Base-by-base conservation (phyloP, 2,797 vertebrate species). In the Eupleurogrammus muticus region DNA sequence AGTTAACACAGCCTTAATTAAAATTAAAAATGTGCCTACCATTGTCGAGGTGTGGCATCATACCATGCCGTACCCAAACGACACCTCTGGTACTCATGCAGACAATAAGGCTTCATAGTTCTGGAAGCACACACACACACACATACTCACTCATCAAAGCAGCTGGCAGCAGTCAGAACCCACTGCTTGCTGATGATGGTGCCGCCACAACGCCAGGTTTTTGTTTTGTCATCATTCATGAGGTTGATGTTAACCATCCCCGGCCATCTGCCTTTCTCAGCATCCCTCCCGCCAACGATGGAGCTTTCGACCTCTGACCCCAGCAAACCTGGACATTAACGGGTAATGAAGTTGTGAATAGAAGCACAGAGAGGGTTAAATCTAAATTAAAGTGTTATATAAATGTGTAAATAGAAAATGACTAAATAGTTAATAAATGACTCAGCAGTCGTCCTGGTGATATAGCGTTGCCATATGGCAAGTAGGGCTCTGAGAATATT, bases 141-240 rank as follows among this genome's bases (percentile, higher is more conserved):
- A 28, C 10, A 44, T 4, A 47, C 76, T 52, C 67, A 87, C 85
- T 0, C 2, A 3, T 58, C 17, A 44, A 14, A 40, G 24, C 85
- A 87, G 42, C 21, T n/a, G 2, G 83, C 83, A 40, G 83, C 49
- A 14, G 70, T 85, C 49, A 89, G 20, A 52, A 89, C 6, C 87
- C 83, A 89, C 0, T 47, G 0, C 0, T 0, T 0, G 28, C 0
- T 24, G 20, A 84, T 0, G 28, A 89, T 5, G 48, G 72, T 40
- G 10, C 62, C 87, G 0, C 87, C 83, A 1, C 87, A 89, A 32
- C 75, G 70, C 81, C 83, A 82, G 28, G 28, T 28, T 1, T 2
- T 66, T 0, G 0, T 4, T 0, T 0, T 0, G 0, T 0, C 1
- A 0, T 57, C 1, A 12, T 3, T 8, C 1, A 40, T 34, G 34